Evolutionary conservation across 2,113 vertebrate species (phyloP).

Genomic region (Tricholaema leucomelas): DNA sequence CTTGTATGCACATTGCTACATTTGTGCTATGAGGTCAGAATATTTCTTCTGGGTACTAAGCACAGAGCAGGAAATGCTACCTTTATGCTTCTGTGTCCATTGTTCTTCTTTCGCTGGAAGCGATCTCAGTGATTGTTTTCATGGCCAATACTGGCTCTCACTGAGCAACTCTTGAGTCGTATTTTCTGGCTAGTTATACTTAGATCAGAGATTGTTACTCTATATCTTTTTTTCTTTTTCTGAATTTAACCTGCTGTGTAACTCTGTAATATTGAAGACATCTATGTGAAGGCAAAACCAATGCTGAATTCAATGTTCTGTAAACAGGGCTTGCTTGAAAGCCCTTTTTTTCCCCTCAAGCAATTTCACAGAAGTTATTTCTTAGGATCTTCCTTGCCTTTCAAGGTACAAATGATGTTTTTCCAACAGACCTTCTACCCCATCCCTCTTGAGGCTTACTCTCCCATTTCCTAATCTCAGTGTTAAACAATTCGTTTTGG

Average conservation of each 20-base stretch:
- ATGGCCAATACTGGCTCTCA: background rate
- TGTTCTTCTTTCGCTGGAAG: background rate
- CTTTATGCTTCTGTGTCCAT: background rate
- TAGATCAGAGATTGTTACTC: background rate
- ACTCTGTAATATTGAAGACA: background rate
- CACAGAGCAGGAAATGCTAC: background rate
- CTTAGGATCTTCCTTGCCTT: background rate
- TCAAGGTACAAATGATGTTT: background rate
- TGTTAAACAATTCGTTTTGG: constrained; percentile 61
- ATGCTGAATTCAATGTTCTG: background rate
- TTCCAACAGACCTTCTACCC: background rate
- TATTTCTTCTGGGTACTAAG: background rate
- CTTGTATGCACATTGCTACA: background rate
- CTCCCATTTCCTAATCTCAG: constrained; percentile 17
- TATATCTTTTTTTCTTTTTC: background rate
- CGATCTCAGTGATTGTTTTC: background rate
- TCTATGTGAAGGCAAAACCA: background rate
- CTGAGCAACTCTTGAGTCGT: background rate
- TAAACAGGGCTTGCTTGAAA: background rate
- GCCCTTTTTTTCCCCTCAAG: background rate
- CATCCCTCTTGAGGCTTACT: background rate
- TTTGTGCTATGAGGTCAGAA: background rate
- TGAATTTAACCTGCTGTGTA: background rate
- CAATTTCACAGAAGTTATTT: background rate
- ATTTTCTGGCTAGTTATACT: background rate